phyloP scores from a whole-genome alignment of 2,797 vertebrate genomes.

The Danio albolineatus region DNA sequence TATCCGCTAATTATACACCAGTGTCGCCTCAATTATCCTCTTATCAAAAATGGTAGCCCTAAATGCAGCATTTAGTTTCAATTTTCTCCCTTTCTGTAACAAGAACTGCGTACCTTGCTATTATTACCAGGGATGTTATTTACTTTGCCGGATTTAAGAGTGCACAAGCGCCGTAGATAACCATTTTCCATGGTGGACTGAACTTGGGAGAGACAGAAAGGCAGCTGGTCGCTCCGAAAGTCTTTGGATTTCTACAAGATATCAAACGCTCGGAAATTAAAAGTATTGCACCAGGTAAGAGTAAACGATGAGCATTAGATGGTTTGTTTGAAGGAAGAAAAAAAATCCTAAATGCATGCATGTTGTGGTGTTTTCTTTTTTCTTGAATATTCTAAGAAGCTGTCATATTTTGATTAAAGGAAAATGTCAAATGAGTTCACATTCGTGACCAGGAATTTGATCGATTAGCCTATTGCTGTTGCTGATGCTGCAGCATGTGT shows the following conservation, averaged over 20 bases:
- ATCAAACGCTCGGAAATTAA: slow-evolving; percentile 15
- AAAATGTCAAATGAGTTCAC: background rate
- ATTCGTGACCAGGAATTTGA: slow-evolving; percentile 2
- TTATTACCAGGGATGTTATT: slow-evolving; percentile 99
- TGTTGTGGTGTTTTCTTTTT: background rate
- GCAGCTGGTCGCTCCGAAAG: slow-evolving; percentile 49
- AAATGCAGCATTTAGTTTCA: slow-evolving; percentile 99
- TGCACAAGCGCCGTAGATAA: slow-evolving; percentile 90
- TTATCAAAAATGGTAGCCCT: slow-evolving; percentile 99
- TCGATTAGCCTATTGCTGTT: background rate
- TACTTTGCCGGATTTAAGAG: slow-evolving; percentile 98
- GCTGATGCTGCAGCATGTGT: slow-evolving; percentile 56
- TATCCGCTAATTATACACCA: slow-evolving; percentile 99
- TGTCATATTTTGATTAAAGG: background rate
- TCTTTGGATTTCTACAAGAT: slow-evolving; percentile 37
- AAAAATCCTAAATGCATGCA: background rate
- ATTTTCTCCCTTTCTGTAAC: slow-evolving; percentile 98
- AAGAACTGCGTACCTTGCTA: slow-evolving; percentile 99
- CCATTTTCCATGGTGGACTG: slow-evolving; percentile 92
- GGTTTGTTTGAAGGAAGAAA: background rate
- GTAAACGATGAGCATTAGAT: slow-evolving; percentile 57
- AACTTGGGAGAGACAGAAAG: slow-evolving; percentile 76
- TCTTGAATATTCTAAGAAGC: background rate
- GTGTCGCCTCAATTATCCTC: slow-evolving; percentile 99
- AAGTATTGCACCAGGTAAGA: slow-evolving; percentile 46